Percentiles rank a stretch among this genome's conserved stretches.
Evolutionary conservation across 2,797 vertebrate species (phyloP).

Genomic region (Apogon talboti): DNA sequence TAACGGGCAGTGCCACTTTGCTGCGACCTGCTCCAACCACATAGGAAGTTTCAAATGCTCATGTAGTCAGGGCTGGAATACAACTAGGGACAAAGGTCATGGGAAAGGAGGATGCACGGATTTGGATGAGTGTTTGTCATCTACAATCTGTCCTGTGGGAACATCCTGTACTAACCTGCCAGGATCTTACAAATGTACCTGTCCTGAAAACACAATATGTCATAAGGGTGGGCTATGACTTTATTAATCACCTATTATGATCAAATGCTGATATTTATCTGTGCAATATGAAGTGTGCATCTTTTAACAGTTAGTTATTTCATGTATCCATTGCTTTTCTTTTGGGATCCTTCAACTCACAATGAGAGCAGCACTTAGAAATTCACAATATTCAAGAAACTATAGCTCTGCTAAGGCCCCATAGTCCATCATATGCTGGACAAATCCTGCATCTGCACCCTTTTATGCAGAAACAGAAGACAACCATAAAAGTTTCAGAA

Average conservation of each 20-base stretch:
- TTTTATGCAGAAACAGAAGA: too few relatives aligned
- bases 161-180: constrained; percentile 78
- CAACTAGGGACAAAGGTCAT: constrained; percentile 59
- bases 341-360: too few relatives aligned
- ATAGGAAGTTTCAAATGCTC: constrained; percentile 80
- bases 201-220: constrained; percentile 50
- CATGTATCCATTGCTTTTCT: too few relatives aligned
- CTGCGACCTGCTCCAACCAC: constrained; percentile 81
- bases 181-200: constrained; percentile 83
- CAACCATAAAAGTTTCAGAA: too few relatives aligned
- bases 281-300: background rate
- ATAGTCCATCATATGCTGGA: too few relatives aligned
- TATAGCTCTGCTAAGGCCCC: too few relatives aligned
- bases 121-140: constrained; percentile 79
- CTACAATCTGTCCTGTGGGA: constrained; percentile 63
- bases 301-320: too few relatives aligned
- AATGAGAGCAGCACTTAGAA: too few relatives aligned
- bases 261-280: background rate
- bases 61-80: constrained; percentile 79
- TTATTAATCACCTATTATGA: constrained; percentile 14
- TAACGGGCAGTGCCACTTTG: constrained; percentile 76
- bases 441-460: too few relatives aligned
- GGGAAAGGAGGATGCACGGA: constrained; percentile 80
- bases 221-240: constrained; percentile 77
- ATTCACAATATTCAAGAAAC: too few relatives aligned